A percentile compares a stretch with the other conserved stretches of the same genome.
phyloP scores from a whole-genome alignment of 2,888 invertebrate genomes.

The Morinoia aosen region DNA sequence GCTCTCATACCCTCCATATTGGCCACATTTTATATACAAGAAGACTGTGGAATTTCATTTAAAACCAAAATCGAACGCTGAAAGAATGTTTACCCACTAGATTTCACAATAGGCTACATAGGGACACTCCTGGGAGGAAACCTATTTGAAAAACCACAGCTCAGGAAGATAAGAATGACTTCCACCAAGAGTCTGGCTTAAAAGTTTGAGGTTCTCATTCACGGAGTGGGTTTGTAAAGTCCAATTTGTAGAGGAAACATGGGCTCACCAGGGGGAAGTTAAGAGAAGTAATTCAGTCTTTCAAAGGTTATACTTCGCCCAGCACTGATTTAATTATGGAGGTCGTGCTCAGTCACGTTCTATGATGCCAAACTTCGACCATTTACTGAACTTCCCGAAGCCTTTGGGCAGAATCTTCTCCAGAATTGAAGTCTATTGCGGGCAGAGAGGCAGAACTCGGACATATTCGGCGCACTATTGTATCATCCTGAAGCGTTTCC shows the following conservation, averaged over 20 bases:
- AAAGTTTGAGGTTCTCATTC: background rate
- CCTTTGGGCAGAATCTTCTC: constrained; percentile 5
- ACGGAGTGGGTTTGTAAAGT: background rate
- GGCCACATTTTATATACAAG: no score
- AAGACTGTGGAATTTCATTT: no score
- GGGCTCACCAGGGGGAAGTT: background rate
- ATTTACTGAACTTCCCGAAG: constrained; percentile 21
- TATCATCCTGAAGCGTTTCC: background rate
- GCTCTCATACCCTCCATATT: no score
- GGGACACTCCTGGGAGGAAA: background rate
- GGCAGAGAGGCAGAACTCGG: constrained; percentile 14
- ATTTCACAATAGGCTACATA: background rate
- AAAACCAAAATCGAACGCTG: no score
- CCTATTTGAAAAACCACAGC: background rate
- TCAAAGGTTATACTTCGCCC: background rate
- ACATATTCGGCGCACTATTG: background rate
- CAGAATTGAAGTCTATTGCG: constrained; percentile 36
- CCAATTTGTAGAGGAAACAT: background rate
- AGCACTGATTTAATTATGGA: constrained; percentile 15
- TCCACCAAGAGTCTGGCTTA: background rate
- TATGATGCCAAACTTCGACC: constrained; percentile 32
- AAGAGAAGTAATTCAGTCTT: background rate
- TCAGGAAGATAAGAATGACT: background rate
- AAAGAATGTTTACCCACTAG: no score
- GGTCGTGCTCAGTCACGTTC: constrained; percentile 33